Percentiles rank a stretch among this genome's conserved stretches.
These are phyloP conservation scores for Acanthopleura granulata DNA, from an alignment of 2,888 invertebrate species.

Conservation along the genomic window DNA sequence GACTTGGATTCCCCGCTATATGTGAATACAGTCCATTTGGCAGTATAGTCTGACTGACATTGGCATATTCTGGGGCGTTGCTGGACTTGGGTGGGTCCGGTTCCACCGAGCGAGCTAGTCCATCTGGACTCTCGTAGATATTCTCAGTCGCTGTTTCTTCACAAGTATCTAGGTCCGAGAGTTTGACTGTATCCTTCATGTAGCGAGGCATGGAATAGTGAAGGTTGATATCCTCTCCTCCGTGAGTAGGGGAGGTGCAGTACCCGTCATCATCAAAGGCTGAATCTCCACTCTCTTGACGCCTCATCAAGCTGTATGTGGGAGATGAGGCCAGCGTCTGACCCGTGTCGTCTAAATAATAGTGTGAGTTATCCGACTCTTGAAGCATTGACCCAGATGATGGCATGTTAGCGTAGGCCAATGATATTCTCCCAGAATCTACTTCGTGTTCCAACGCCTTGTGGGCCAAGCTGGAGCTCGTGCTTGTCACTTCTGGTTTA, in stretches of 20 bases:
- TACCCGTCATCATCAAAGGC: slow-evolving; percentile 15
- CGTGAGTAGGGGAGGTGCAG: slow-evolving; percentile 3
- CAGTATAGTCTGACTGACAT: background rate
- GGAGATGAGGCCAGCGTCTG: background rate
- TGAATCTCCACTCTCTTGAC: slow-evolving; percentile 11
- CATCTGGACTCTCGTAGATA: background rate
- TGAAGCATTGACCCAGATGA: background rate
- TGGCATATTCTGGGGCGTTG: background rate
- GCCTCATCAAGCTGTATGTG: slow-evolving; percentile 10
- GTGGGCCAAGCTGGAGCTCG: background rate
- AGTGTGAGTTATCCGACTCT: background rate
- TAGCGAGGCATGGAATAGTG: background rate
- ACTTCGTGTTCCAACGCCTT: background rate
- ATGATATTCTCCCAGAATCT: background rate
- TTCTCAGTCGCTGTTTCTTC: background rate
- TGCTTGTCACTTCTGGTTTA: background rate
- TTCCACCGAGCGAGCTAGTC: background rate
- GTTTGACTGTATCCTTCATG: background rate
- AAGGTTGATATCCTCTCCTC: background rate
- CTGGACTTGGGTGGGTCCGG: background rate
- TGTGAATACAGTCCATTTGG: background rate
- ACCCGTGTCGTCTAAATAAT: background rate
- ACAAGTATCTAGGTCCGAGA: background rate
- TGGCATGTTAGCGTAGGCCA: slow-evolving; percentile 6
- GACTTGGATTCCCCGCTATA: background rate